A percentile compares a stretch with the other conserved stretches of the same genome.
These are phyloP conservation scores for Cephus spinipes DNA, from an alignment of 2,888 invertebrate genomes.

Conservation along the genomic window DNA sequence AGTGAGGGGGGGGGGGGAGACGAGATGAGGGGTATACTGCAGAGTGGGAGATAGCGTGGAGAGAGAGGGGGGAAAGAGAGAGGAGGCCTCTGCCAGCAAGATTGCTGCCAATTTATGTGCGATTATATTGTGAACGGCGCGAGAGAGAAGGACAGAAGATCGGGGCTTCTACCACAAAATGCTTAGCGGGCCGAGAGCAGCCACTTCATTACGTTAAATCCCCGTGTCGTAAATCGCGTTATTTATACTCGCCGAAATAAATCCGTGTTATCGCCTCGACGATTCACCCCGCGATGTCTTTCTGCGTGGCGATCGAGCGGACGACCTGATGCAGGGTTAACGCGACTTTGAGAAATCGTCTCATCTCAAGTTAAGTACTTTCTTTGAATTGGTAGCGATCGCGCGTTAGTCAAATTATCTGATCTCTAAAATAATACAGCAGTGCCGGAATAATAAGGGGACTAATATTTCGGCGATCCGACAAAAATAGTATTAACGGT, in stretches of 20 bases:
- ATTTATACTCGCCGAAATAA: conserved; percentile 17
- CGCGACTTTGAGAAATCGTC: background rate
- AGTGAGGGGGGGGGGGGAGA: background rate
- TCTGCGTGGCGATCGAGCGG: background rate
- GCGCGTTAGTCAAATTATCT: background rate
- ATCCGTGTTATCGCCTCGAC: conserved; percentile 18
- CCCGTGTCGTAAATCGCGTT: conserved; percentile 5
- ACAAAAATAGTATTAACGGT: background rate
- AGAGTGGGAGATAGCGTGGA: background rate
- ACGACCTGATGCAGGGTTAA: background rate
- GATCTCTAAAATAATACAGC: background rate
- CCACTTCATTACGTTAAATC: conserved; percentile 24
- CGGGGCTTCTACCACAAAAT: background rate
- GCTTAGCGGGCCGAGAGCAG: conserved; percentile 6
- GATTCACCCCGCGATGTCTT: background rate
- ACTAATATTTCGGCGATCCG: background rate
- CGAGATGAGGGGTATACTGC: conserved; percentile 15
- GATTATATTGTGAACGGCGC: conserved; percentile 17
- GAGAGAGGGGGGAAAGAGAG: background rate
- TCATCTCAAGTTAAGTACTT: background rate
- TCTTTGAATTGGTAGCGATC: background rate
- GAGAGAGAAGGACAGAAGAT: background rate
- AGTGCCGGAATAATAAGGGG: background rate
- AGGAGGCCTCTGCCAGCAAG: background rate
- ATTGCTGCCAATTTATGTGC: conserved; percentile 28